Base-by-base conservation (phyloP, 2,888 invertebrate species). In the Lissocephala sabroskyi region DNA sequence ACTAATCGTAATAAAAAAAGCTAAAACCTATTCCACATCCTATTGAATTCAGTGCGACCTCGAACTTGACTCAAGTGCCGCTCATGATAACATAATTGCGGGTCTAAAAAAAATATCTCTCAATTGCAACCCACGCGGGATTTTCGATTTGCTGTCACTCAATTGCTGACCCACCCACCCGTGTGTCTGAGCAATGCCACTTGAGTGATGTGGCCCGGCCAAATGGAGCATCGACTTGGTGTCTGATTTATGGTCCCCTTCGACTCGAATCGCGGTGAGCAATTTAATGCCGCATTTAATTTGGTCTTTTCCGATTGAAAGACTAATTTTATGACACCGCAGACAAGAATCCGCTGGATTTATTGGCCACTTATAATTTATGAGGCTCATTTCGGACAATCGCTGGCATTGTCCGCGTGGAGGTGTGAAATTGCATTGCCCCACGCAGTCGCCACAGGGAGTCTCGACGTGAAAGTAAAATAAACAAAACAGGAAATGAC, bases 241-340 rank as follows among this genome's bases (percentile, higher is more conserved):
- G 49, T 56, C 16, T 74, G 64, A 66, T 70, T 73, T 74, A 59
- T 66, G 46, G 54, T 30, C 46, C 46, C n/a, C n/a, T n/a, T n/a
- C n/a, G n/a, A n/a, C n/a, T n/a, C n/a, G n/a, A n/a, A n/a, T n/a
- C n/a, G n/a, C n/a, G n/a, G n/a, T n/a, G 56, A 74, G 62, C 64
- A 66, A 70, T 68, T 70, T 56, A 54, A 53, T 39, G 41, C 35
- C 7, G 10, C 14, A 6, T 17, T 17, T 35, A 47, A 37, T 33
- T 40, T 23, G 18, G 30, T 26, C 16, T 36, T 33, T 19, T n/a
- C n/a, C n/a, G n/a, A n/a, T n/a, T 6, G 11, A 23, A 37, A 5
- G 10, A 37, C 18, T 37, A 37, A 19, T 18, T 18, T 19, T 36
- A 18, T 18, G 10, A 10, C 10, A 33, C 13, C 14, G 13, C n/a